Percentiles rank a stretch among this genome's conserved stretches.
phyloP scores from a whole-genome alignment of 2,888 invertebrate species.

The Ceraclea dissimilis region DNA sequence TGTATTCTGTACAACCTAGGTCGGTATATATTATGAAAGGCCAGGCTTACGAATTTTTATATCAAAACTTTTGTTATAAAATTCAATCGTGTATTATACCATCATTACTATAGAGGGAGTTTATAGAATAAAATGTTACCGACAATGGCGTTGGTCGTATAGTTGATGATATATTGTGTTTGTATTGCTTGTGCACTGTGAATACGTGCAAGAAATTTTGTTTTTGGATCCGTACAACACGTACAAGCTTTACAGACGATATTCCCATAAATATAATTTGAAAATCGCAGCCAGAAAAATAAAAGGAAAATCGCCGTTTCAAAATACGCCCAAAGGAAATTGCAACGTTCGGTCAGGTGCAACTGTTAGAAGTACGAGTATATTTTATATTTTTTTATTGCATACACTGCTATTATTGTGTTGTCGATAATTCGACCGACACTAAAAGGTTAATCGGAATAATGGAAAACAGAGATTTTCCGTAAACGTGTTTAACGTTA shows the following conservation, averaged over 20 bases:
- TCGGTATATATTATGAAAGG: too few relatives aligned
- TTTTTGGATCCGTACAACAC: conserved; percentile 16
- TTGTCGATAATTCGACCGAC: neutral
- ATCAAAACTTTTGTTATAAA: neutral
- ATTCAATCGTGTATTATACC: neutral
- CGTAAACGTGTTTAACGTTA: neutral
- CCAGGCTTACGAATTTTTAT: too few relatives aligned
- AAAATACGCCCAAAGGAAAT: conserved; percentile 10
- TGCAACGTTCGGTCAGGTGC: neutral
- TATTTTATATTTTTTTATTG: neutral
- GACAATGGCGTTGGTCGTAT: neutral
- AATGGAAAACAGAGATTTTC: neutral
- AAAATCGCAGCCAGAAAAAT: conserved; percentile 23
- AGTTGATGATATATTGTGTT: conserved; percentile 9
- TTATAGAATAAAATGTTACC: neutral
- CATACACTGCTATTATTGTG: neutral
- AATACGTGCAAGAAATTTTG: conserved; percentile 22
- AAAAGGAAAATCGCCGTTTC: conserved; percentile 3
- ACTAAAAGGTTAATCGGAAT: neutral
- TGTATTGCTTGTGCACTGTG: conserved; percentile 8
- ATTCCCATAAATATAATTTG: conserved; percentile 25
- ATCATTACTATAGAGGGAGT: neutral
- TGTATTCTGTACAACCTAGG: too few relatives aligned
- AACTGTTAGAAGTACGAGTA: neutral
- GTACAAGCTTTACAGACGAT: conserved; percentile 24